Conservation (phyloP, 2,888 invertebrate species). For the Bugula neritina region DNA sequence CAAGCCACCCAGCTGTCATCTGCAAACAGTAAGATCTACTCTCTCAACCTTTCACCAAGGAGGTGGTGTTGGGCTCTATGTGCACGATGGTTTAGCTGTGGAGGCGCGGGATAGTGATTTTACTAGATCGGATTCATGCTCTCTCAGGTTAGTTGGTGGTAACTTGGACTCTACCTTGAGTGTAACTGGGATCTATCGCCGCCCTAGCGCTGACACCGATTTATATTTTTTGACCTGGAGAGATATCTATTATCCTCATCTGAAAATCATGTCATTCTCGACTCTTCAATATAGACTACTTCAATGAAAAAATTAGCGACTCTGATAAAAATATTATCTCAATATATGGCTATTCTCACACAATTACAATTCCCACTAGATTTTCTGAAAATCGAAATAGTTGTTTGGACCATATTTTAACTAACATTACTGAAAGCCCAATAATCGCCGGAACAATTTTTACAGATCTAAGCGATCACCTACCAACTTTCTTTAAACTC, state of each 20-base stretch:
- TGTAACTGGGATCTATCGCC: not conserved
- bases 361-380: not conserved
- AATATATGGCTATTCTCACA: not conserved
- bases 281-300: not conserved
- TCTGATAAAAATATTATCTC: slow-evolving; percentile 8
- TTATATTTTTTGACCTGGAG: not conserved
- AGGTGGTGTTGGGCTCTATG: not conserved
- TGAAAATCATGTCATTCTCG: not conserved
- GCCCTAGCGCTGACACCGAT: not conserved
- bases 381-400: not conserved
- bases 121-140: not conserved
- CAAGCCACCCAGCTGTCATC: too few species aligned
- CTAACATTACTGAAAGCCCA: not conserved
- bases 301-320: not conserved
- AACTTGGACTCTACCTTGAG: not conserved
- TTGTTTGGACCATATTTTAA: slow-evolving; percentile 8
- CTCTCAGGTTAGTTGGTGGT: not conserved
- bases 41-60: too few species aligned
- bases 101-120: not conserved
- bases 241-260: not conserved
- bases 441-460: not conserved
- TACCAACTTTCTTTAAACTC: not conserved
- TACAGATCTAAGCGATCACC: not conserved
- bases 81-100: not conserved
- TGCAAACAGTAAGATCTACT: too few species aligned